Evolutionary conservation across 2,797 vertebrate genomes (phyloP), one percentile per base, ranked within the genome.

Genomic region (Sebastes alutus): DNA sequence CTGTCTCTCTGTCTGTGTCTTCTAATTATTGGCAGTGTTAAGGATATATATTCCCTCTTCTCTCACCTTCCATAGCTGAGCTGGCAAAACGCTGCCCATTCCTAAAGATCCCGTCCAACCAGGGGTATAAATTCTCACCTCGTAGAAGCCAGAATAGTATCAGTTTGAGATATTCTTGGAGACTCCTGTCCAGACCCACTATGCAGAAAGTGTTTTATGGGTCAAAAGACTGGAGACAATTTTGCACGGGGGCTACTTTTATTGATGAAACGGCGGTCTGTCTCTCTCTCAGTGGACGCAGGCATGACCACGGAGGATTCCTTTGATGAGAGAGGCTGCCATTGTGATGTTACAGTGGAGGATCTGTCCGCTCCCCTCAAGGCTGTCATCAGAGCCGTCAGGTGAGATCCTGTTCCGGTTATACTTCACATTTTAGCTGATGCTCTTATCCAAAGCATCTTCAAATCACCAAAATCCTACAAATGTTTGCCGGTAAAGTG

Each of bases 351-450:
- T 59, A 98, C 97, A 0, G 96, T 98, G 80, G 97, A 99, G 94
- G 98, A 99, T 92, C 96, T 99, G 80, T 98, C 97, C 0, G 96
- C 98, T 33, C 95, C 98, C 9, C 97, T 99, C 77, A 99, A 98
- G 93, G 96, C 96, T 11, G 98, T 99, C 92, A 99, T 99, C 88
- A 96, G 98, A 93, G 98, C 98, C 14, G 97, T 99, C 94, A 98
- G 98, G 98, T 99, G 88, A 94, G 96, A 22, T 49, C 16, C 68
- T 23, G 20, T 38, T 42, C 1, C 9, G 4, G 25, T 58, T 9
- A 32, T 9, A 2, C 38, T 64, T 27, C 49, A n/a, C 7, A 7
- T 71, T 46, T 72, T 14, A 55, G 46, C 42, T 1, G 38, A 54
- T 18, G 22, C n/a, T 55, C 9, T 20, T 3, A 2, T 20, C 6